Conservation (phyloP, 2,797 vertebrate genomes). For the Psittacula derbiana region DNA sequence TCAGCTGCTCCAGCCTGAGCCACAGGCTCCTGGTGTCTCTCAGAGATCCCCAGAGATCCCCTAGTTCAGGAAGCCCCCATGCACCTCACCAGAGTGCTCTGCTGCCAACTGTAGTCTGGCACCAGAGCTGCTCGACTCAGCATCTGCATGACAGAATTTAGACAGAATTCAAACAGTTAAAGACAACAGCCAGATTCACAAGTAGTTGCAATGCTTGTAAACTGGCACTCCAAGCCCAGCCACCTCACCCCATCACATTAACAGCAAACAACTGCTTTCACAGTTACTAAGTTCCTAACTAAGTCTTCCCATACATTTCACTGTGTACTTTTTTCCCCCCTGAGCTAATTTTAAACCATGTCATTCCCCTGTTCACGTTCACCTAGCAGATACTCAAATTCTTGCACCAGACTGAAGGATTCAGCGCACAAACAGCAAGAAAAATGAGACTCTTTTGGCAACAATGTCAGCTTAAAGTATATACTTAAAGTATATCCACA, state of each 20-base stretch:
- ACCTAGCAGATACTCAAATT: background rate
- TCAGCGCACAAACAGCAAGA: background rate
- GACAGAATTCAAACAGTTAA: background rate
- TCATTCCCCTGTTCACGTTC: background rate
- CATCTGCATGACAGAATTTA: background rate
- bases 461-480: background rate
- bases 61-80: background rate
- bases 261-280: fast-evolving
- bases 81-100: background rate
- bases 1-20: background rate
- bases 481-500: background rate
- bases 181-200: background rate
- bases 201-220: background rate
- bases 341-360: background rate
- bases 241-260: background rate
- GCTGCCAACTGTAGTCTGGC: background rate
- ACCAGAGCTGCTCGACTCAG: background rate
- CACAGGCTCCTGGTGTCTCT: background rate
- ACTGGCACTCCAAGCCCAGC: background rate
- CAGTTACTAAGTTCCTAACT: background rate
- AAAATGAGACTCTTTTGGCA: background rate
- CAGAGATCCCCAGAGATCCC: background rate
- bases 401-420: background rate
- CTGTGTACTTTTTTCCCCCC: too few relatives aligned
- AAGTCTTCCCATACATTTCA: background rate